Evolutionary conservation across 2,888 invertebrate genomes (phyloP).

Genomic region (Chloroclysta siterata): DNA sequence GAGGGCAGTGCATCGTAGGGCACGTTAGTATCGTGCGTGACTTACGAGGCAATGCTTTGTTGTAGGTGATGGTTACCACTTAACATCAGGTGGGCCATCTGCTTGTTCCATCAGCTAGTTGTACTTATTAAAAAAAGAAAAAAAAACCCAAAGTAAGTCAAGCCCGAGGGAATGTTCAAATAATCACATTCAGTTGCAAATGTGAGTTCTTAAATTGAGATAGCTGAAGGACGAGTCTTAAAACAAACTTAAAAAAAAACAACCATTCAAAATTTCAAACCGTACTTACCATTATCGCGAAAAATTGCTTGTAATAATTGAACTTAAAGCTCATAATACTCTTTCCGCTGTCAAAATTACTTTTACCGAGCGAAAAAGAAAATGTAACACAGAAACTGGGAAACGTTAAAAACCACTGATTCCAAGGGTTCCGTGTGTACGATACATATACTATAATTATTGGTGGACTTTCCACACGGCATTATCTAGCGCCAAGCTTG

Average conservation of each 20-base stretch:
- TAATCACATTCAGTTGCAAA: not conserved
- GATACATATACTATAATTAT: no score
- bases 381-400: constrained; percentile 30
- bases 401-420: constrained; percentile 1
- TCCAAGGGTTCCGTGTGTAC: constrained; percentile 10
- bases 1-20: no score
- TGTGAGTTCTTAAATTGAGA: not conserved
- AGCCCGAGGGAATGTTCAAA: not conserved
- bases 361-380: constrained; percentile 24
- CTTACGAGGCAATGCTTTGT: no score
- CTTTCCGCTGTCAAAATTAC: constrained; percentile 31
- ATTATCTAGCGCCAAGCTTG: no score
- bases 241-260: constrained; percentile 21
- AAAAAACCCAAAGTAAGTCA: no score
- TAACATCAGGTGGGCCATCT: no score
- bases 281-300: constrained; percentile 13
- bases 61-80: no score
- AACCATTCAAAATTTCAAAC: constrained; percentile 27
- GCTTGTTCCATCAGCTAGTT: no score
- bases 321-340: constrained; percentile 26
- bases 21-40: no score
- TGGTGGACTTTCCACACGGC: no score
- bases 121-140: no score
- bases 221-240: not conserved
- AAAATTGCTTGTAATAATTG: constrained; percentile 29